Evolutionary conservation across 2,797 vertebrate species (phyloP), one percentile per base, ranked within the genome.

Genomic region (Gila robusta): DNA sequence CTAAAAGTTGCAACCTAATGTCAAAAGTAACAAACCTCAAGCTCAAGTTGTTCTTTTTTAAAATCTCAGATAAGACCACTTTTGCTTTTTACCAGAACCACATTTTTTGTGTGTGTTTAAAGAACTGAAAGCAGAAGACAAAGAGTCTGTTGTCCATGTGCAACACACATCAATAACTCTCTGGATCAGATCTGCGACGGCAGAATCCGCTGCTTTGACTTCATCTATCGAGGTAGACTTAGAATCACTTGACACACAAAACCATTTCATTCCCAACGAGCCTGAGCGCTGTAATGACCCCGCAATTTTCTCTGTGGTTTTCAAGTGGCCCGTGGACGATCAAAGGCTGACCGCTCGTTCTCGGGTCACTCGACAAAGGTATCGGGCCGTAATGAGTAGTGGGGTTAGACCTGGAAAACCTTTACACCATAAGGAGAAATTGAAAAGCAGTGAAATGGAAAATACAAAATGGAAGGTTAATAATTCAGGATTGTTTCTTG

Each of bases 381-480:
- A 5, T 73, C 19, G 35, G 82, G 32, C 64, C 6, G n/a, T 56
- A 11, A 59, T 70, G 35, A 37, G 19, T 3, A 26, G 4, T 10
- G n/a, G 12, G 59, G 5, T 39, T 9, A 41, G 62, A 69, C 23
- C 16, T 14, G 37, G 16, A 56, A 62, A 62, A 28, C 7, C 67
- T 79, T 80, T 35, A 62, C 4, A 70, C 21, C 9, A 62, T 12
- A 6, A 72, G 66, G 28, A 71, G 47, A 14, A 35, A 72, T 37
- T 26, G 83, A 64, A 72, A 85, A 70, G 62, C 62, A 32, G 44
- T 78, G 41, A 14, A 44, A 26, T 67, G 78, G 62, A 52, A 78
- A 84, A 56, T 35, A 76, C 19, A 19, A 72, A 72, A 79, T 9
- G 21, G 21, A 26, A 37, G 8, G 12, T 85, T 72, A 79, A 80